These are phyloP conservation scores for Polyergus mexicanus DNA, from an alignment of 1,140 invertebrate genomes.

Conservation along the genomic window DNA sequence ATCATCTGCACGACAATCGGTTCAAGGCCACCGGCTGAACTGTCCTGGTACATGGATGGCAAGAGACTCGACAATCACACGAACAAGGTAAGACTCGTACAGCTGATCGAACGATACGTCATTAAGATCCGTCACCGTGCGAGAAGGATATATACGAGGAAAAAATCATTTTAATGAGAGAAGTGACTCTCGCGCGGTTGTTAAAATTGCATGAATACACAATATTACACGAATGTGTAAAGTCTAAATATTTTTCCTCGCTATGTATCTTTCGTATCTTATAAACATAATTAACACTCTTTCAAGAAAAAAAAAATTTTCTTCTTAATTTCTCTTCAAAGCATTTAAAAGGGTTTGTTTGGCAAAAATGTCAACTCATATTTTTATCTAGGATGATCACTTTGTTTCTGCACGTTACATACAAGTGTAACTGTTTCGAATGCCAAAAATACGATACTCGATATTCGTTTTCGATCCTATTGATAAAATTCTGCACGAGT, in stretches of 20 bases:
- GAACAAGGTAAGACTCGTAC: slow-evolving; percentile 86
- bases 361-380: slow-evolving; percentile 11
- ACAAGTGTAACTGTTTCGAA: slow-evolving; percentile 7
- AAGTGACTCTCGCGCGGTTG: not conserved
- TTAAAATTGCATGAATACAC: too few species aligned
- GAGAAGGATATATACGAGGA: not conserved
- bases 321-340: not conserved
- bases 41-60: slow-evolving; percentile 94
- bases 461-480: slow-evolving; percentile 31
- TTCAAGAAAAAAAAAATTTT: not conserved
- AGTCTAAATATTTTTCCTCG: not conserved
- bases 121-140: not conserved
- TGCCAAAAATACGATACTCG: slow-evolving; percentile 37
- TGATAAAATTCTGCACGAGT: slow-evolving; percentile 15
- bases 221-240: not conserved
- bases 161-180: not conserved
- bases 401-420: slow-evolving; percentile 19
- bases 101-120: not conserved
- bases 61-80: slow-evolving; percentile 88
- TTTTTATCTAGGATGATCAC: slow-evolving; percentile 6
- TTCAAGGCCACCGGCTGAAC: slow-evolving; percentile 92
- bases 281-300: not conserved
- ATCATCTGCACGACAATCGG: slow-evolving; percentile 93
- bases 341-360: not conserved
- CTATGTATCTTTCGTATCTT: not conserved